Evolutionary conservation across 2,888 invertebrate genomes (phyloP), one percentile per base, ranked within the genome.

Genomic region (Caenorhabditis panamensis): DNA sequence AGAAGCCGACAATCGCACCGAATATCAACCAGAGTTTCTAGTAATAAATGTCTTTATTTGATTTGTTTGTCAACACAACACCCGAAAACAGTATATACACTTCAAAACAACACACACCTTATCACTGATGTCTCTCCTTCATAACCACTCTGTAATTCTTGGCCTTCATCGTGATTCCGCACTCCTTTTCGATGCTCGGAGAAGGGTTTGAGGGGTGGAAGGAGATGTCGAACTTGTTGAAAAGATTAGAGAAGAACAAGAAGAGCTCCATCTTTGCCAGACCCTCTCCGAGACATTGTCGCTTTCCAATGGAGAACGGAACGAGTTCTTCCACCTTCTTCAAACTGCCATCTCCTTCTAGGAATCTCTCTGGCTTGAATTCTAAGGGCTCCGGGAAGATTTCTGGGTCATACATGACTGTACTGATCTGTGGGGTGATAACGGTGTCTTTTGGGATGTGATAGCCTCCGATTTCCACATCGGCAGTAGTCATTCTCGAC

Each of bases 231-330:
- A 84, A 84, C 44, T 81, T 72, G 67, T 84, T 81, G 47, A 81
- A 79, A 2, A 84, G 37, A 51, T 84, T 84, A 4, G 82, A 66
- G 37, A 84, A 78, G 56, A 83, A 83, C 5, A 84, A 37, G 68
- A 84, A 84, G 4, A 84, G 64, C 58, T 84, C 82, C 77, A 83
- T 72, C 53, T 59, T 36, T 0, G 84, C 84, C 16, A 84, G 54
- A 56, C 84, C 82, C 61, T 84, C 84, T 2, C 84, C 84, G 0
- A 76, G 77, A 79, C 84, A 84, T 51, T 84, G 82, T 13, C 84
- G 79, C 61, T 79, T 81, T 41, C 84, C 84, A n/a, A 83, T 69
- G 6, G 84, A 84, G 58, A 84, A 84, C n/a, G 84, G 84, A 2
- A 79, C 67, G 59, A 84, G 61, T 56, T 82, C 64, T 54, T 80